phyloP scores from a whole-genome alignment of 2,888 invertebrate species.

The Mythimna loreyi region DNA sequence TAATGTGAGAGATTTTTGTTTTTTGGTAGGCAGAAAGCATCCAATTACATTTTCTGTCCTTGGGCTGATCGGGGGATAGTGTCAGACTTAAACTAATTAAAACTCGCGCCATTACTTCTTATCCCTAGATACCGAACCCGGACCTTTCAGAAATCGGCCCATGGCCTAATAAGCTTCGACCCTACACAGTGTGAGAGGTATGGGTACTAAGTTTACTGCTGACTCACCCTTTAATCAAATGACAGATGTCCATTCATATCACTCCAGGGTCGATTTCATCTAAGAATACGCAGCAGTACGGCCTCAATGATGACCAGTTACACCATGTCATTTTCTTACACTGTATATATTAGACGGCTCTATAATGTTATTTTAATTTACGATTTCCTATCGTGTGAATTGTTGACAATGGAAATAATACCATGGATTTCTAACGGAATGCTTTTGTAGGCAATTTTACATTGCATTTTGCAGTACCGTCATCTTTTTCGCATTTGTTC shows the following conservation, averaged over 20 bases:
- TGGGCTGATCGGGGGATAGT: too few relatives aligned
- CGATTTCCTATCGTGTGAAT: slow-evolving; percentile 67
- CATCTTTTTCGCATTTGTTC: slow-evolving; percentile 65
- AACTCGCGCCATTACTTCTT: too few relatives aligned
- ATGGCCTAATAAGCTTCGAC: too few relatives aligned
- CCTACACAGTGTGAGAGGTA: too few relatives aligned
- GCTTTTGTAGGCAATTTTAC: slow-evolving; percentile 47
- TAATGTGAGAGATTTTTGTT: too few relatives aligned
- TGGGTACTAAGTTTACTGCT: background rate
- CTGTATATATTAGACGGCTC: slow-evolving; percentile 43
- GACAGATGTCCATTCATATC: slow-evolving; percentile 16
- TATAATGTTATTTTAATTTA: slow-evolving; percentile 65
- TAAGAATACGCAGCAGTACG: background rate
- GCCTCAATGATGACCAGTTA: slow-evolving; percentile 26
- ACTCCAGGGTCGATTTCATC: slow-evolving; percentile 25
- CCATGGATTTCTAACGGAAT: slow-evolving; percentile 54
- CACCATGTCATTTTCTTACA: slow-evolving; percentile 50
- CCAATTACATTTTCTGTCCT: too few relatives aligned
- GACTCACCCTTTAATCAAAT: background rate
- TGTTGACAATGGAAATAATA: slow-evolving; percentile 62
- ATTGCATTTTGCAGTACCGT: slow-evolving; percentile 39
- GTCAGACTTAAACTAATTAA: too few relatives aligned
- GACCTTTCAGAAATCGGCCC: too few relatives aligned
- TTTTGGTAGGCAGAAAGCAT: too few relatives aligned
- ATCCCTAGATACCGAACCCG: too few relatives aligned